phyloP scores from a whole-genome alignment of 2,113 vertebrate species.

The Myotis davidii region DNA sequence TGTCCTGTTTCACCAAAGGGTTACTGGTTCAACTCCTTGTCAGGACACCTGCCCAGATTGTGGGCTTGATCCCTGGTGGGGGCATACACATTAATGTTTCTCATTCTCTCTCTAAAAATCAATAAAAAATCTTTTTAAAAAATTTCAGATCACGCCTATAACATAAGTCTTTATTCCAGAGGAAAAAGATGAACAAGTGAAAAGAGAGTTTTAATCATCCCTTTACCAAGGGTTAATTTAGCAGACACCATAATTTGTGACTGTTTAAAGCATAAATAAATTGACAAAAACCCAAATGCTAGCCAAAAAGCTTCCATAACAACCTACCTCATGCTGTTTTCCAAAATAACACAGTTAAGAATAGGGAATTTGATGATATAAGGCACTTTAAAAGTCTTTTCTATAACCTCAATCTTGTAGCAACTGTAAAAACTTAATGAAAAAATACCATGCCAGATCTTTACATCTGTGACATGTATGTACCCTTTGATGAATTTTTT shows the following conservation, averaged over 20 bases:
- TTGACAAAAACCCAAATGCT: slow-evolving; percentile 66
- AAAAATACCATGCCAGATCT: slow-evolving; percentile 7
- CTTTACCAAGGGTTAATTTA: slow-evolving; percentile 67
- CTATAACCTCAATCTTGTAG: slow-evolving; percentile 44
- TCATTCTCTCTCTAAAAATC: background rate
- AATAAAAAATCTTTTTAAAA: background rate
- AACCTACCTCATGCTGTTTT: slow-evolving; percentile 71
- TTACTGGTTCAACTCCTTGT: background rate
- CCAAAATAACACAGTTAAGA: slow-evolving; percentile 71
- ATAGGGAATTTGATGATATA: slow-evolving; percentile 51
- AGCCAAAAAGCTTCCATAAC: slow-evolving; percentile 73
- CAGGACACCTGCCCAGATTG: background rate
- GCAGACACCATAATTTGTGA: slow-evolving; percentile 66
- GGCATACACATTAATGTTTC: background rate
- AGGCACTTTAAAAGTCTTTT: slow-evolving; percentile 58
- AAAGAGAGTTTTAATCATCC: slow-evolving; percentile 44
- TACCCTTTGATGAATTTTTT: slow-evolving; percentile 19
- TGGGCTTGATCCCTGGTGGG: background rate
- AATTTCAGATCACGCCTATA: background rate
- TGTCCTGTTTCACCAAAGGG: background rate
- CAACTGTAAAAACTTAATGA: slow-evolving; percentile 39
- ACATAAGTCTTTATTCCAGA: slow-evolving; percentile 9
- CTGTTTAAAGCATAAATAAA: slow-evolving; percentile 70
- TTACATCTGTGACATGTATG: background rate
- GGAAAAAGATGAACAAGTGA: slow-evolving; percentile 41